These are phyloP conservation scores for Sylvicola fuscatus DNA, from an alignment of 2,888 invertebrate genomes.

Conservation along the genomic window DNA sequence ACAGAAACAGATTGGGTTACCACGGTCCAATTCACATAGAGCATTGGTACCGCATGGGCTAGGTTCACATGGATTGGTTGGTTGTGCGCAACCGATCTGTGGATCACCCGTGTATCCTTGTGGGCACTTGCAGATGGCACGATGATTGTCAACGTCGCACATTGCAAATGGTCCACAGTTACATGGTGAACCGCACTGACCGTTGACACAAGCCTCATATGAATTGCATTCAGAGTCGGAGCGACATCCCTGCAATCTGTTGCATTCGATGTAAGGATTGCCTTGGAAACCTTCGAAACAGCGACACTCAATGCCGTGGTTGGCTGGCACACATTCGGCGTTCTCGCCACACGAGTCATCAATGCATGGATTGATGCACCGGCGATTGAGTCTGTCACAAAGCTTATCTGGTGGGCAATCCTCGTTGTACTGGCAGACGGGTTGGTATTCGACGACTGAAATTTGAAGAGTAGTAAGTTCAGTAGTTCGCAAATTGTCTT, in stretches of 20 bases:
- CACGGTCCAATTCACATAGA: conserved; percentile 63
- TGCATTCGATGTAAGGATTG: conserved; percentile 55
- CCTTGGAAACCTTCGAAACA: conserved; percentile 54
- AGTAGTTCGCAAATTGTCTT: not conserved
- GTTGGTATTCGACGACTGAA: conserved; percentile 27
- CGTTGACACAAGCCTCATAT: conserved; percentile 57
- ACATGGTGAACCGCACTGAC: conserved; percentile 56
- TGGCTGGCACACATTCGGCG: conserved; percentile 54
- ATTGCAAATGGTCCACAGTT: conserved; percentile 60
- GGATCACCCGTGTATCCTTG: conserved; percentile 67
- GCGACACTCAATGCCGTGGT: conserved; percentile 56
- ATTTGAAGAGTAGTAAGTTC: conserved; percentile 3
- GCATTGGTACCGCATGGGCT: conserved; percentile 80
- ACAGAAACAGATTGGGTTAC: conserved; percentile 74
- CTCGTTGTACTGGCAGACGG: conserved; percentile 74
- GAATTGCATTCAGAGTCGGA: conserved; percentile 48
- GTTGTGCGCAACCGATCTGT: conserved; percentile 43
- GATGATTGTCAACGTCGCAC: conserved; percentile 63
- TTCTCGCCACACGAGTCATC: conserved; percentile 65
- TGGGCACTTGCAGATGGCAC: conserved; percentile 61
- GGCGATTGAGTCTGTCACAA: conserved; percentile 65
- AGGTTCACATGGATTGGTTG: conserved; percentile 58
- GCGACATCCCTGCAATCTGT: conserved; percentile 44
- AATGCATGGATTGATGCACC: conserved; percentile 64
- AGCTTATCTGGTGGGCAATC: conserved; percentile 73